Evolutionary conservation across 2,113 vertebrate genomes (phyloP), one percentile per base, ranked within the genome.

Genomic region (Ictidomys tridecemlineatus): DNA sequence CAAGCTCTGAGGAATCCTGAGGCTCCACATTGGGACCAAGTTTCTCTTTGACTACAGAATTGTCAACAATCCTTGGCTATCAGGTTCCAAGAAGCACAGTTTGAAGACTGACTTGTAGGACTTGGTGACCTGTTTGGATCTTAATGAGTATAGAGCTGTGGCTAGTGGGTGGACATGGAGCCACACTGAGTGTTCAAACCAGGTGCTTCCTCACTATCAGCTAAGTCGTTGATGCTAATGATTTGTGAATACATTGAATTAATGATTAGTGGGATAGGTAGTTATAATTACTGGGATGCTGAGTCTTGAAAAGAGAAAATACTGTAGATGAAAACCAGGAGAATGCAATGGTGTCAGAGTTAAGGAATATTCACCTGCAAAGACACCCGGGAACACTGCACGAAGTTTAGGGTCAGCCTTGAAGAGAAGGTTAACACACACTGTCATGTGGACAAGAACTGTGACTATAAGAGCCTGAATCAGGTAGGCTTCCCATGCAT

Each of bases 401-500:
- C 5, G 5, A n/a, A n/a, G n/a, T 16, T 5, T 2, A 9, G 34
- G 30, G 8, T 5, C 8, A 8, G 28, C 20, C 39, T 20, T 28
- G 28, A 79, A 30, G 24, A 95, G 53, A 4, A 1, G 8, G 2
- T 37, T 17, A 3, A 28, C 39, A 34, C 1, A 0, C 16, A 18
- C 5, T 0, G 28, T 24, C 53, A 11, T 1, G 1, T n/a, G 51
- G 4, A 61, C 2, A 5, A 32, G 51, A 56, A 17, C 4, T 39
- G 22, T 30, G 73, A 32, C 4, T 5, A n/a, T 24, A 8, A 16
- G 39, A n/a, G 28, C 14, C 56, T 8, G 5, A 7, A 51, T 7
- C 8, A 10, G 7, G 7, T 3, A 0, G 22, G 10, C 8, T 73
- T 34, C 30, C 2, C 16, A 1, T 2, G 3, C 6, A 0, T 16